Evolutionary conservation across 2,888 invertebrate species (phyloP).

Genomic region (Orthosia incerta): DNA sequence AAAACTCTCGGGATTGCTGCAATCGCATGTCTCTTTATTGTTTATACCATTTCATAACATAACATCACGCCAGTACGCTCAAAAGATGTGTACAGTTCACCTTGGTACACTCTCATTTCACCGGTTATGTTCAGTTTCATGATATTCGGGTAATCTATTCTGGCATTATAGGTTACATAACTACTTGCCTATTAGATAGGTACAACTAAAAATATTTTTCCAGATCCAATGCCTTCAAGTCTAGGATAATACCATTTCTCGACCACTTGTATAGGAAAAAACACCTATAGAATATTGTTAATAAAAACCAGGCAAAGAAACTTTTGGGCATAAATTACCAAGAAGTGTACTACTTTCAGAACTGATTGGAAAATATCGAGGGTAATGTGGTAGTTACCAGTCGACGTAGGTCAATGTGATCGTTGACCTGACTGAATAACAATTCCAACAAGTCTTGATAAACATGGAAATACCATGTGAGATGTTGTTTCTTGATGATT

Average conservation of each 20-base stretch:
- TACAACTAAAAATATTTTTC: no score
- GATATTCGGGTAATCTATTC: no score
- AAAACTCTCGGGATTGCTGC: no score
- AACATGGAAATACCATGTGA: conserved; percentile 2
- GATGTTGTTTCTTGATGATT: neutral
- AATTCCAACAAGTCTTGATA: conserved; percentile 22
- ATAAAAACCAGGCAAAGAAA: conserved; percentile 24
- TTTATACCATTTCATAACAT: no score
- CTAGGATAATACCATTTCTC: neutral
- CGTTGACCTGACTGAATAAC: conserved; percentile 36
- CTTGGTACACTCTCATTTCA: no score
- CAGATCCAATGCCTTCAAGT: neutral
- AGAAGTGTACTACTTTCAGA: conserved; percentile 26
- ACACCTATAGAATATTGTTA: conserved; percentile 31
- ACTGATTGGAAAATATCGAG: conserved; percentile 33
- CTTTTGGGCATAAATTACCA: conserved; percentile 38
- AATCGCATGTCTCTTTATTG: no score
- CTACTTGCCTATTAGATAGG: no score
- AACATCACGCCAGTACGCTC: no score
- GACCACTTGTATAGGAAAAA: conserved; percentile 33
- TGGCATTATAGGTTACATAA: no score
- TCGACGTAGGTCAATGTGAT: conserved; percentile 16
- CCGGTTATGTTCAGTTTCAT: no score
- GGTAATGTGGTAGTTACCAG: conserved; percentile 21
- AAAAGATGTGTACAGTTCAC: no score